Evolutionary conservation across 2,888 invertebrate genomes (phyloP).

Genomic region (Coecobrya sp.): DNA sequence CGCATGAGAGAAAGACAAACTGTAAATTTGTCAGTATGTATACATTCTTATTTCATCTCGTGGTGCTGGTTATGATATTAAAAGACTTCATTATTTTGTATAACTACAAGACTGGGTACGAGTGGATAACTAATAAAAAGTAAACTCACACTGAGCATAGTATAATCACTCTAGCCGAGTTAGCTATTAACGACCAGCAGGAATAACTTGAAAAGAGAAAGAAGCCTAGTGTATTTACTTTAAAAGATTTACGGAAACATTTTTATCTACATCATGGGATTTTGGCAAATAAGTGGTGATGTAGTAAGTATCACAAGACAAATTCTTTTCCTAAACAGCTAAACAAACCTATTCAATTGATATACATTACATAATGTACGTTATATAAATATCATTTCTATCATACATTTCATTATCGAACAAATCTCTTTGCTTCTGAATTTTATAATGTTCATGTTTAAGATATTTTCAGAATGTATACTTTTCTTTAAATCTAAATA

Average conservation of each 20-base stretch:
- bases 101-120: not conserved
- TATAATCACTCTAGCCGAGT: not conserved
- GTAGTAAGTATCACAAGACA: too few relatives aligned
- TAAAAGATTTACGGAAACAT: not conserved
- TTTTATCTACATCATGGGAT: not conserved
- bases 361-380: too few relatives aligned
- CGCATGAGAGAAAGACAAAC: not conserved
- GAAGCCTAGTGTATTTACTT: not conserved
- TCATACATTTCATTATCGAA: too few relatives aligned
- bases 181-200: not conserved
- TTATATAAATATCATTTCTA: too few relatives aligned
- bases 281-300: not conserved
- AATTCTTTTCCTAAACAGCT: too few relatives aligned
- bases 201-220: not conserved
- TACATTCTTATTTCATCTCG: not conserved
- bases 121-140: not conserved
- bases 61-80: not conserved
- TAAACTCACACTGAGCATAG: not conserved
- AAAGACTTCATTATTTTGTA: not conserved
- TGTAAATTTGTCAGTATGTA: conserved; percentile 4
- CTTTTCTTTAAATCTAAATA: too few relatives aligned
- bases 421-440: too few relatives aligned
- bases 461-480: too few relatives aligned
- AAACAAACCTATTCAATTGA: too few relatives aligned
- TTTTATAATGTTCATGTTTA: too few relatives aligned